Evolutionary conservation across 2,888 invertebrate species (phyloP).

Genomic region (Petrophora chlorosata): DNA sequence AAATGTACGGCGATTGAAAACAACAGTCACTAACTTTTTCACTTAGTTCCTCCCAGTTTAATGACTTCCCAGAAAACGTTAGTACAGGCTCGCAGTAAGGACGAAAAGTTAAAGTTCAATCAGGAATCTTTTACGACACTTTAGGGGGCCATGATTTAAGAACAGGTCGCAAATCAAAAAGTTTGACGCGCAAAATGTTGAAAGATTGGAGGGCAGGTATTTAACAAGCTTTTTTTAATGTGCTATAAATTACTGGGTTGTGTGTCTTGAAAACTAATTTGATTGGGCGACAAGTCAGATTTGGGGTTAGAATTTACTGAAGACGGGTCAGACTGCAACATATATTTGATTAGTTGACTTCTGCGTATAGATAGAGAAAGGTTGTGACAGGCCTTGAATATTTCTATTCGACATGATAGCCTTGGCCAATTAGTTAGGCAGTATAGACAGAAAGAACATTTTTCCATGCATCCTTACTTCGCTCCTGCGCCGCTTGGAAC

Average conservation of each 20-base stretch:
- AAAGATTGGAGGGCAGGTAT: conserved; percentile 7
- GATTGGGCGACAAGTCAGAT: too few species aligned
- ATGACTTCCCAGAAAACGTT: conserved; percentile 40
- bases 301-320: too few species aligned
- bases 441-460: too few species aligned
- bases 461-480: too few species aligned
- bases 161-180: conserved; percentile 33
- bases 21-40: conserved; percentile 35
- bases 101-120: conserved; percentile 30
- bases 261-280: too few species aligned
- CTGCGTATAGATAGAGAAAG: too few species aligned
- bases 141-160: conserved; percentile 19
- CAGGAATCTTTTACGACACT: conserved; percentile 31
- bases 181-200: conserved; percentile 29
- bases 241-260: too few species aligned
- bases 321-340: too few species aligned
- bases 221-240: conserved; percentile 1
- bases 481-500: not conserved
- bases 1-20: conserved; percentile 5
- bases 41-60: conserved; percentile 44
- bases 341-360: too few species aligned
- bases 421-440: too few species aligned
- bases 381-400: too few species aligned
- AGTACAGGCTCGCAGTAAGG: conserved; percentile 24
- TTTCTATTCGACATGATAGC: too few species aligned